Evolutionary conservation across 2,113 vertebrate genomes (phyloP).

Genomic region (Labeo rohita): DNA sequence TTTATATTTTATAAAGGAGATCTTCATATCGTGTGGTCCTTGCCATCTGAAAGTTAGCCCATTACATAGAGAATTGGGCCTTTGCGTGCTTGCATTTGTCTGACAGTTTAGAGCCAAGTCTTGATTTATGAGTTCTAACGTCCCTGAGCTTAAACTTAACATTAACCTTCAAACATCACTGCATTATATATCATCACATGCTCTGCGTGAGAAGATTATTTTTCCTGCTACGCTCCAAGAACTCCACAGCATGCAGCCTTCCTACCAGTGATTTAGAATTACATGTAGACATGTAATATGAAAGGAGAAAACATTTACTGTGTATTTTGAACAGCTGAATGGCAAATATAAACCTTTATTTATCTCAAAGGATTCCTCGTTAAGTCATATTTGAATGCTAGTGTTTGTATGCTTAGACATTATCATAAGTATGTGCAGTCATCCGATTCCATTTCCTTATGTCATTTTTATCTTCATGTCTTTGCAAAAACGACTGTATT

Average conservation of each 20-base stretch:
- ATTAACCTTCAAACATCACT: constrained; percentile 31
- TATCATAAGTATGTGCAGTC: background rate
- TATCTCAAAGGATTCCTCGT: background rate
- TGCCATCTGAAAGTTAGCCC: background rate
- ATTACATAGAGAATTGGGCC: background rate
- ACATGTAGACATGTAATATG: background rate
- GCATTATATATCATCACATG: constrained; percentile 13
- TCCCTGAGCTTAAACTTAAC: constrained; percentile 28
- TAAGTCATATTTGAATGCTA: background rate
- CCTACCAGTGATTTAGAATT: background rate
- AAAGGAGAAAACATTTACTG: background rate
- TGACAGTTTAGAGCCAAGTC: constrained; percentile 15
- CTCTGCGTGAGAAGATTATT: background rate
- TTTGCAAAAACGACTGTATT: constrained; percentile 17
- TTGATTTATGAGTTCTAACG: constrained; percentile 30
- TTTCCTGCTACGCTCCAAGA: background rate
- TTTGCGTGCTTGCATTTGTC: background rate
- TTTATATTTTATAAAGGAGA: background rate
- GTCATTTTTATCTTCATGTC: constrained; percentile 2
- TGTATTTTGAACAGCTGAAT: background rate
- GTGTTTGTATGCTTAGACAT: background rate
- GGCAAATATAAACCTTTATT: background rate
- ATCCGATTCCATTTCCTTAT: background rate
- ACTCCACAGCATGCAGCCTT: background rate
- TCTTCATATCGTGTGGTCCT: background rate